Evolutionary conservation across 2,888 invertebrate genomes (phyloP), one percentile per base, ranked within the genome.

Genomic region (Parasteatoda lunata): DNA sequence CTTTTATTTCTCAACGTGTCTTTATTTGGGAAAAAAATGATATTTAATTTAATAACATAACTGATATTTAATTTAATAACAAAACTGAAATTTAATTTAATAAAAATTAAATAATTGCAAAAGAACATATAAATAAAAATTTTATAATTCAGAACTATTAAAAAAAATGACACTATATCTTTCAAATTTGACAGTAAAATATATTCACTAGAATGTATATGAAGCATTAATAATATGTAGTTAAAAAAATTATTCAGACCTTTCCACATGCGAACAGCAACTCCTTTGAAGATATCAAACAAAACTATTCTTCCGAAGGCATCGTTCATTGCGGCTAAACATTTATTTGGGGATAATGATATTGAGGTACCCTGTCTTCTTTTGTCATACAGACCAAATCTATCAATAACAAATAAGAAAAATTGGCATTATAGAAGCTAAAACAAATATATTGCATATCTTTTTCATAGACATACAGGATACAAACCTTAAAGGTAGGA

Each of bases 211-310:
- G n/a, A n/a, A n/a, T n/a, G n/a, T n/a, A n/a, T n/a, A n/a, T n/a
- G n/a, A n/a, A n/a, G n/a, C n/a, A n/a, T n/a, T n/a, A n/a, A n/a
- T n/a, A n/a, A 30, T 30, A 30, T 2, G 30, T 30, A 30, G 30
- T n/a, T n/a, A n/a, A n/a, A 30, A 30, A 30, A 30, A 30, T 30
- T 30, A 30, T 30, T 47, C 72, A 48, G 5, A 92, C 92, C 98
- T 93, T 98, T 98, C 94, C 98, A 97, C 91, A 98, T 95, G 77
- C 97, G 94, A 65, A 98, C 92, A 48, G 96, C 94, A 78, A 96
- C 94, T 0, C 97, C 97, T 89, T 94, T 94, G 73, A 94, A 94
- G 13, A 96, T 94, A 92, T 99, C 98, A 54, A 99, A 92, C 15
- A 99, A 93, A 69, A 96, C 94, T 0, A 99, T 96, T 84, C 99